Evolutionary conservation across 2,113 vertebrate species (phyloP).

Genomic region (Corvus hawaiiensis): DNA sequence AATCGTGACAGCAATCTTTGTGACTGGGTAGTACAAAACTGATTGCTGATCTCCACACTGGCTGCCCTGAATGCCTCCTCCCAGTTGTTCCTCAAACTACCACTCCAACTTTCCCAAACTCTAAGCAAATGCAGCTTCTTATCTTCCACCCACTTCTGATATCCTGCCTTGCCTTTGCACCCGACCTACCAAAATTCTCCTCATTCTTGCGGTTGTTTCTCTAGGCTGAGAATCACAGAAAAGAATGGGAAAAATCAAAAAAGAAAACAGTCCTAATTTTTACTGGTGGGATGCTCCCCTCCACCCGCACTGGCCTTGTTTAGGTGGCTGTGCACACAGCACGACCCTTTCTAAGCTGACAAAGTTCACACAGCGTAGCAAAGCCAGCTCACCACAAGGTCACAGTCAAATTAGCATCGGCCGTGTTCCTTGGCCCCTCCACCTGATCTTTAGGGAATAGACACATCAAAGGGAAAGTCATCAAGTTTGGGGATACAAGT

Average conservation of each 20-base stretch:
- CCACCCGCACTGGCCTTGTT: not conserved
- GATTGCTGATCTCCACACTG: not conserved
- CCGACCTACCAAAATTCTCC: not conserved
- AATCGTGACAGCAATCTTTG: not conserved
- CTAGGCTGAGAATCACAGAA: not conserved
- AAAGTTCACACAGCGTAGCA: not conserved
- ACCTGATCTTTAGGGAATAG: not conserved
- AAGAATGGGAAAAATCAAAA: constrained; percentile 39
- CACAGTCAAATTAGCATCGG: not conserved
- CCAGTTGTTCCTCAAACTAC: not conserved
- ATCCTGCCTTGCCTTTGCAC: not conserved
- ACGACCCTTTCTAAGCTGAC: not conserved
- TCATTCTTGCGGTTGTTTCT: constrained; percentile 22
- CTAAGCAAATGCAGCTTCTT: not conserved
- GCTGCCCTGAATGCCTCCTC: not conserved
- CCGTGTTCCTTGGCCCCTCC: not conserved
- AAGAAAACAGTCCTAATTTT: not conserved
- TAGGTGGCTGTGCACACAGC: not conserved
- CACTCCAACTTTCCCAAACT: not conserved
- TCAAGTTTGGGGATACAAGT: fast-evolving
- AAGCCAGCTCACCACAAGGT: not conserved
- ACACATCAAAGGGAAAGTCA: not conserved
- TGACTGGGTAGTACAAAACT: not conserved
- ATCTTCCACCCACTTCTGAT: not conserved
- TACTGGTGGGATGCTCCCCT: not conserved